A percentile compares a stretch with the other conserved stretches of the same genome.
Evolutionary conservation across 2,113 vertebrate species (phyloP).

Genomic region (Lontra canadensis): DNA sequence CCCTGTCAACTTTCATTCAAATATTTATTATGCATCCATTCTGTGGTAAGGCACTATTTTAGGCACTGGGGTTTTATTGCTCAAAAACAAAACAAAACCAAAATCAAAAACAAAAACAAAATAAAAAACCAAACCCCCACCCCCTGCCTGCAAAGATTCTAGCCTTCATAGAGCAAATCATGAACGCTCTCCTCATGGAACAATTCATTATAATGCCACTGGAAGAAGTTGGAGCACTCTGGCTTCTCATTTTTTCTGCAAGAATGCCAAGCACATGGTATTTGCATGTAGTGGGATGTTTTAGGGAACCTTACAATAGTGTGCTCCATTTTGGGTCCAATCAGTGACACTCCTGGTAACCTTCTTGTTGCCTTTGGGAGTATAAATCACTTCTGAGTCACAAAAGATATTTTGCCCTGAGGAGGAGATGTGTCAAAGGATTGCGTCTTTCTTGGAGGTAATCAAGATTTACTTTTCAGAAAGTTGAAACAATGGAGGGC

Average conservation of each 20-base stretch:
- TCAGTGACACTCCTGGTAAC: background rate
- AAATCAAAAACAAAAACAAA: too few species aligned
- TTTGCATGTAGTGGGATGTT: background rate
- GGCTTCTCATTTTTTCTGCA: background rate
- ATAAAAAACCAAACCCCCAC: too few species aligned
- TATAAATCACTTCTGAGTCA: background rate
- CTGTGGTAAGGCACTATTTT: background rate
- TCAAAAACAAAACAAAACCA: background rate
- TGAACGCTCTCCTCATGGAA: background rate
- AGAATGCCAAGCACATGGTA: background rate
- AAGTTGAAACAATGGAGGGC: background rate
- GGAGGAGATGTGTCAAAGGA: background rate
- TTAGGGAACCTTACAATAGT: background rate
- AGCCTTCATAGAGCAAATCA: background rate
- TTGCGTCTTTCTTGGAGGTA: background rate
- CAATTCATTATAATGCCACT: background rate
- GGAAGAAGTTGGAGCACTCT: background rate
- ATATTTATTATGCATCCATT: background rate
- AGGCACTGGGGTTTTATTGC: background rate
- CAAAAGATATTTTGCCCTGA: background rate
- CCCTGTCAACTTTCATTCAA: background rate
- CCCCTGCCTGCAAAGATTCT: background rate
- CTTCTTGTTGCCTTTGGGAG: background rate
- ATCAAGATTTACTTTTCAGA: background rate
- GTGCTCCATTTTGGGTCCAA: background rate